phyloP scores from a whole-genome alignment of 2,888 invertebrate genomes.

The Hedychridium roseum region DNA sequence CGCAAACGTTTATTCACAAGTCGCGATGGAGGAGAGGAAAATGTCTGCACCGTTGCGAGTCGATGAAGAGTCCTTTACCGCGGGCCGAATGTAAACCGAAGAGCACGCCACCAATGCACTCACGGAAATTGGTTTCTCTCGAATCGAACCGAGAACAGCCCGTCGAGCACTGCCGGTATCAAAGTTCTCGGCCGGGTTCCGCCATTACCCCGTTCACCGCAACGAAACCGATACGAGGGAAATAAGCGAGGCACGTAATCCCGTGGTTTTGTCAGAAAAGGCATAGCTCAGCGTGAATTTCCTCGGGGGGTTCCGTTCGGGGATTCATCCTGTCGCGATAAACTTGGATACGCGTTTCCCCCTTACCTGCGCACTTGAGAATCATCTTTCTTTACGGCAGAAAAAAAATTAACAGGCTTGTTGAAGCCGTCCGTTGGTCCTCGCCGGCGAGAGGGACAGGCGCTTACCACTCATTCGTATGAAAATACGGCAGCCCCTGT shows the following conservation, averaged over 20 bases:
- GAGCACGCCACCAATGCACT: constrained; percentile 8
- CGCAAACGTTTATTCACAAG: no score
- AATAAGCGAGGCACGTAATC: constrained; percentile 15
- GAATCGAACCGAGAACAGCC: background rate
- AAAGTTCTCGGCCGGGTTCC: constrained; percentile 16
- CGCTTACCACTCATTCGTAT: constrained; percentile 25
- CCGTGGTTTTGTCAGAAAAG: constrained; percentile 12
- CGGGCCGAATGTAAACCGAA: no score
- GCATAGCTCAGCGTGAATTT: constrained; percentile 3
- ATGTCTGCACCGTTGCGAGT: no score
- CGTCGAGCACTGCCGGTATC: constrained; percentile 10
- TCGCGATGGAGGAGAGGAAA: no score
- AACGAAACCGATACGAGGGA: constrained; percentile 18
- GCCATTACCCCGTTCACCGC: constrained; percentile 19
- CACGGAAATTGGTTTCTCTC: constrained; percentile 5
- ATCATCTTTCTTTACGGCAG: no score
- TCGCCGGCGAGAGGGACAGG: constrained; percentile 14
- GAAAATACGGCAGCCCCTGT: constrained; percentile 31
- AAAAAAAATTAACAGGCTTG: no score
- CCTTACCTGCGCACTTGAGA: no score
- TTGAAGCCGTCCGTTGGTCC: no score
- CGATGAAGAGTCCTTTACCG: no score
- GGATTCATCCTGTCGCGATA: no score
- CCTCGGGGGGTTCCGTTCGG: no score
- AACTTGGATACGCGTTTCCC: no score